Evolutionary conservation across 37 sponge, comb jelly and placozoan genomes (phyloP).

Genomic region (Theonella swinhoei): DNA sequence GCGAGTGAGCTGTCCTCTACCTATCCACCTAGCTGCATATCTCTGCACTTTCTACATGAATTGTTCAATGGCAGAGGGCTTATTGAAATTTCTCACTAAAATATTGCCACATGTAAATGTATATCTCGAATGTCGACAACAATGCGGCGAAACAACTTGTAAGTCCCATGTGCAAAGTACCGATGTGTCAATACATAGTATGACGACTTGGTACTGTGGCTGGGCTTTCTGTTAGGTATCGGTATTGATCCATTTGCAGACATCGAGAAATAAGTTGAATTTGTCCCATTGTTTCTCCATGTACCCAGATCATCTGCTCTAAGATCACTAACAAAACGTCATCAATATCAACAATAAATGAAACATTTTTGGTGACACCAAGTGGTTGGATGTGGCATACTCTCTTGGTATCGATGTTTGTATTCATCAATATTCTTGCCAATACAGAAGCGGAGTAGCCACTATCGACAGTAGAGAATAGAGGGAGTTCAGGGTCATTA

Average conservation of each 20-base stretch:
- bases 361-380: slow-evolving; percentile 26
- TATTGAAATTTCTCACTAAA: too few species aligned
- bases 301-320: slow-evolving; percentile 33
- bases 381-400: slow-evolving; percentile 32
- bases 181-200: slow-evolving; percentile 16
- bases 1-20: too few species aligned
- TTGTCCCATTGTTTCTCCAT: slow-evolving; percentile 33
- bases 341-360: slow-evolving; percentile 28
- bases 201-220: too few species aligned
- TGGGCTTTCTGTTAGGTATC: not conserved
- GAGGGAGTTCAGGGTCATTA: slow-evolving; percentile 19
- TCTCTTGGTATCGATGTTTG: not conserved
- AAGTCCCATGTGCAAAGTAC: slow-evolving; percentile 16
- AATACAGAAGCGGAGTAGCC: too few species aligned
- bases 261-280: slow-evolving; percentile 11
- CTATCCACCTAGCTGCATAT: too few species aligned
- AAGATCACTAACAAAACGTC: slow-evolving; percentile 11
- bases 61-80: too few species aligned
- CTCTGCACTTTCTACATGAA: too few species aligned
- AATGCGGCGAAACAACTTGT: slow-evolving; percentile 11
- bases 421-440: not conserved
- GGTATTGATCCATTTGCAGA: not conserved
- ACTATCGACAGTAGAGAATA: slow-evolving; percentile 8
- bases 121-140: slow-evolving; percentile 14
- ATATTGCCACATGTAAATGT: not conserved